These are phyloP conservation scores for Cotesia chilonis DNA, from an alignment of 1,140 invertebrate species.

Conservation along the genomic window DNA sequence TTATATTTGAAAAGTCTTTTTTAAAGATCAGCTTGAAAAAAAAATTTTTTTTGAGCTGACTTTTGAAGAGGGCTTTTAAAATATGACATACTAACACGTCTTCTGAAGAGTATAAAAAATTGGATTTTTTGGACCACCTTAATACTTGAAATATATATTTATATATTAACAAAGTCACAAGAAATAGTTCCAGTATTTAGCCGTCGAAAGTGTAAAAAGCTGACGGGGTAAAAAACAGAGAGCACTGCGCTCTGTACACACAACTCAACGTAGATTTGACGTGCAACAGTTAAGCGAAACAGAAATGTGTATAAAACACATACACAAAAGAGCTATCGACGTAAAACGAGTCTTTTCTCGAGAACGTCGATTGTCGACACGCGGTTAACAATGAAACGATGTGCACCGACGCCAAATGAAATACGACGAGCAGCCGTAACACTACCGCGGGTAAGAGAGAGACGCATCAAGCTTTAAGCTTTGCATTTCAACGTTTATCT, in stretches of 20 bases:
- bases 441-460: too few relatives aligned
- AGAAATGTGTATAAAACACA: neutral
- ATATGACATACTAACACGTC: too few relatives aligned
- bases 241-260: too few relatives aligned
- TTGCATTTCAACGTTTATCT: conserved; percentile 27
- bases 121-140: neutral
- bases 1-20: too few relatives aligned
- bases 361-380: conserved; percentile 28
- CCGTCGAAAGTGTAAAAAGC: too few relatives aligned
- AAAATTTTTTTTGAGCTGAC: too few relatives aligned
- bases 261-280: too few relatives aligned
- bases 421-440: conserved; percentile 33
- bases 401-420: conserved; percentile 42
- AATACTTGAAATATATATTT: too few relatives aligned
- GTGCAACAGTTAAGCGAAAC: neutral
- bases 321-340: too few relatives aligned
- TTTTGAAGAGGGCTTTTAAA: too few relatives aligned
- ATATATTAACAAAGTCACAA: neutral
- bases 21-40: too few relatives aligned
- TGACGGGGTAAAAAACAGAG: too few relatives aligned
- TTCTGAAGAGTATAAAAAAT: neutral
- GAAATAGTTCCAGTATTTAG: neutral
- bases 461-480: neutral
- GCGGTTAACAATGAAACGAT: conserved; percentile 32
- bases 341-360: conserved; percentile 19